Evolutionary conservation across 2,888 invertebrate species (phyloP), one percentile per base, ranked within the genome.

Genomic region (Eulithis testata): DNA sequence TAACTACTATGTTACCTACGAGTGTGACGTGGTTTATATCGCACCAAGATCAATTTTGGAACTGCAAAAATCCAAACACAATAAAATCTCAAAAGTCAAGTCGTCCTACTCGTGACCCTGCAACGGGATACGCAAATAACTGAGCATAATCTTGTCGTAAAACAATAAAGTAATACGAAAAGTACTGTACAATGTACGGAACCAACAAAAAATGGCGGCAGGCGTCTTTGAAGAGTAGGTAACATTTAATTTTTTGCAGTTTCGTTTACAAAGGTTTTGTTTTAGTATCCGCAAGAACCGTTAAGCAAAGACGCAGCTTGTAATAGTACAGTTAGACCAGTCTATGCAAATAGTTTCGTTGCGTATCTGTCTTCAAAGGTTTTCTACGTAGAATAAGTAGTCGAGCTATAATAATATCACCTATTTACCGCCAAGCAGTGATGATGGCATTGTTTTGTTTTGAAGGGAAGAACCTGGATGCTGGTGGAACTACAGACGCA

Each of bases 271-370:
- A 69, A 63, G 68, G 52, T 63, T 66, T 65, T 72, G 67, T 70
- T 69, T 73, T 64, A 63, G 65, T 66, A 69, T 68, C 65, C 53
- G 51, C 54, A 47, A 54, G 60, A 66, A 74, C 74, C 68, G 74
- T 72, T 74, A 71, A 69, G 70, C 43, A 63, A 66, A 70, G 55
- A 8, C 51, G 40, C 37, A 66, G 66, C 56, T 49, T 47, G 36
- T n/a, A 47, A 44, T 40, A 50, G 3, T 9, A 60, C 56, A 63
- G 60, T 50, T 50, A 51, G 49, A 4, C 50, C 37, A 55, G 14
- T 37, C 5, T 27, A 44, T 27, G 4, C 6, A 11, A 49, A 14
- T 8, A 37, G 37, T 3, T 40, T 2, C 40, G 9, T 40, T 40
- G 40, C 40, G 40, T 40, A 7, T 40, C 9, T 1, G 40, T 40